phyloP scores from a whole-genome alignment of 2,797 vertebrate genomes.

The Sphenodon punctatus region DNA sequence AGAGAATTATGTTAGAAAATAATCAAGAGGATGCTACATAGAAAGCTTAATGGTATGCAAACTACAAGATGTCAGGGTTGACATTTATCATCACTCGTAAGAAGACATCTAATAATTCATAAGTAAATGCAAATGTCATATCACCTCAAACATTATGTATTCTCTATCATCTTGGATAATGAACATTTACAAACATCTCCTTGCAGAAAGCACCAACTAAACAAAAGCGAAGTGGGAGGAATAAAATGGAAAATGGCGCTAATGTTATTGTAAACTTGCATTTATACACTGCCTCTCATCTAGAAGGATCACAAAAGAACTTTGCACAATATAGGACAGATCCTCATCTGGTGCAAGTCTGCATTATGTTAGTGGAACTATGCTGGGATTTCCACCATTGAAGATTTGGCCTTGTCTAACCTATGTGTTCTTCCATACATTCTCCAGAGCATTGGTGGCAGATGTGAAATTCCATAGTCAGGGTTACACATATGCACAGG shows the following conservation, averaged over 20 bases:
- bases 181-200: constrained; percentile 54
- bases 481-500: too few species aligned
- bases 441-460: too few species aligned
- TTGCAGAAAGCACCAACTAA: constrained; percentile 23
- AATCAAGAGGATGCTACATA: constrained; percentile 10
- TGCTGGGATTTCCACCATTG: neutral
- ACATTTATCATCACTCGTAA: constrained; percentile 36
- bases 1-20: neutral
- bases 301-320: neutral
- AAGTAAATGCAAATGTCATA: constrained; percentile 63
- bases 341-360: neutral
- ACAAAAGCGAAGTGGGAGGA: constrained; percentile 30
- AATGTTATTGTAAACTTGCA: neutral
- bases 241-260: neutral
- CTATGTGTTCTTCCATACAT: too few species aligned
- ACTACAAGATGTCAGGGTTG: constrained; percentile 54
- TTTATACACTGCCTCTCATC: neutral
- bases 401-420: neutral
- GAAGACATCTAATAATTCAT: constrained; percentile 55
- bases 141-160: constrained; percentile 28
- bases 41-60: constrained; percentile 13
- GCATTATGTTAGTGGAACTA: neutral
- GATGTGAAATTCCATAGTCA: too few species aligned
- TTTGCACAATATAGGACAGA: neutral
- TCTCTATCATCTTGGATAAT: constrained; percentile 54